Base-by-base conservation (phyloP, 1,140 invertebrate genomes). In the Pachyrhynchus sulphureomaculatus region DNA sequence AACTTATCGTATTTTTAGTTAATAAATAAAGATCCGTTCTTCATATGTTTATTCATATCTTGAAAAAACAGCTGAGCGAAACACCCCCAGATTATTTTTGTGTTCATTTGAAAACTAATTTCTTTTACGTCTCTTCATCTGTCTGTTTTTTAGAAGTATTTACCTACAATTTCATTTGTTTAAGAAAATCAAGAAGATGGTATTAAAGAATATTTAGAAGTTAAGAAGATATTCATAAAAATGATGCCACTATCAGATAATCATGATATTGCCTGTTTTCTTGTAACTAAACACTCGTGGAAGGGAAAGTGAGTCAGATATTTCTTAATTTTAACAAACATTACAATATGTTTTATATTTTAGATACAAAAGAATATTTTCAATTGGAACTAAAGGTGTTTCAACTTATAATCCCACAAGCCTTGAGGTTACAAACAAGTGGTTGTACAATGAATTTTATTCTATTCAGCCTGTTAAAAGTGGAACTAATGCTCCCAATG, bases 331-430 rank as follows among this genome's bases (percentile, higher is more conserved):
- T 37, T n/a, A 4, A 1, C 5, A 3, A 37, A 57, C n/a, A 13
- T 39, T 13, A 37, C 9, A 24, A 6, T 54, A 10, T 54, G 3
- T 6, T 48, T 33, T 48, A 48, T 48, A 12, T 75, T 77, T 49
- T 67, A 95, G 92, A 75, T 99, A 99, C 78, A 97, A 96, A 80
- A 85, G 97, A 72, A 94, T 99, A 73, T 96, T 99, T 76, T 96
- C 95, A 15, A 89, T 99, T 77, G 96, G 96, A 33, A 93, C 92
- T 26, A 84, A 88, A 77, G 95, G 95, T 24, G 93, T 99, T 61
- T 95, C 96, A 34, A 99, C 97, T 12, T 99, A 99, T 76, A 98
- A 98, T 78, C 96, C 96, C 2, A 87, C 85, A 65, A 91, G 86
- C 64, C 81, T 98, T 72, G 96, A 99, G 76, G 83, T 92, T n/a